These are phyloP conservation scores for Thaleichthys pacificus DNA, from an alignment of 2,797 vertebrate genomes.

Conservation along the genomic window DNA sequence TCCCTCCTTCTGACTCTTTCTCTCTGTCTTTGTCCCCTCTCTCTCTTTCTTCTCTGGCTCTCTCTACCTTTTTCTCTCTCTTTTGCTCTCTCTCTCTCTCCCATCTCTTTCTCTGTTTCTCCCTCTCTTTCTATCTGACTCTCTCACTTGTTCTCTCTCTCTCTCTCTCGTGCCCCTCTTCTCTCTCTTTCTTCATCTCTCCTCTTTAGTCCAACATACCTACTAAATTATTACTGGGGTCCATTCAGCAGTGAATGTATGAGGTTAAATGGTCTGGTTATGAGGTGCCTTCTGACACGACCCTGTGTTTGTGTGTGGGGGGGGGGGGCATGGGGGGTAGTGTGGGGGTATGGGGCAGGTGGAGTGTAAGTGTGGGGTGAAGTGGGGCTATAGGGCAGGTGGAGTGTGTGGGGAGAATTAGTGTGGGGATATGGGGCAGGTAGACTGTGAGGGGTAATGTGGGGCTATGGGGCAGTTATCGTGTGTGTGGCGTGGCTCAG, in stretches of 20 bases:
- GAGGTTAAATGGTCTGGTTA: conserved; percentile 11
- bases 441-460: not conserved
- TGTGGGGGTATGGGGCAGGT: not conserved
- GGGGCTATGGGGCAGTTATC: not conserved
- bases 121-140: not conserved
- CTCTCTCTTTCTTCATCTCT: not conserved
- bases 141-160: not conserved
- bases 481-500: not conserved
- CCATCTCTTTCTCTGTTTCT: not conserved
- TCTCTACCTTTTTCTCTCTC: not conserved
- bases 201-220: conserved; percentile 4
- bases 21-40: not conserved
- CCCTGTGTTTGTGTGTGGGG: not conserved
- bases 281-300: not conserved
- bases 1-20: not conserved
- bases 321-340: not conserved
- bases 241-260: conserved; percentile 10
- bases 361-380: not conserved
- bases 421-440: not conserved
- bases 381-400: not conserved
- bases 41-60: not conserved
- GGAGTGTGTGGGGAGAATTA: no score
- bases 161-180: not conserved
- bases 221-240: conserved; percentile 17
- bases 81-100: not conserved